Conservation (phyloP, 2,888 invertebrate genomes). For the Penaeus monodon region DNA sequence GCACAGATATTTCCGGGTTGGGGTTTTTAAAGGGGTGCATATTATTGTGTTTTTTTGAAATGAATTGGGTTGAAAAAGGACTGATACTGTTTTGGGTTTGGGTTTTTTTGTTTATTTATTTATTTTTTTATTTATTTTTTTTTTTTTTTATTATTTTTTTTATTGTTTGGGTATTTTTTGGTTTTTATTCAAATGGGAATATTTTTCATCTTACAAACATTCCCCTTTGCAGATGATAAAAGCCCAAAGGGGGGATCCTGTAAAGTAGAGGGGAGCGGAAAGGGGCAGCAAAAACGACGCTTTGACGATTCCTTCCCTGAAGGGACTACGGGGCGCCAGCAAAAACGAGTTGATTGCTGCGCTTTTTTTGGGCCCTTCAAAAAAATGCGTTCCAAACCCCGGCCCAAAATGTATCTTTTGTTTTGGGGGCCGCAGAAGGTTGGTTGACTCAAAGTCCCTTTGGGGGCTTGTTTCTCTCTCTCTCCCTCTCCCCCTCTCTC, state of each 20-base stretch:
- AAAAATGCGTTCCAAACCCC: slow-evolving; percentile 33
- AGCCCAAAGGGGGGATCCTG: slow-evolving; percentile 47
- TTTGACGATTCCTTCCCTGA: slow-evolving; percentile 42
- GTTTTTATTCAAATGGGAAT: not conserved
- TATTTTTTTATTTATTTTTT: not conserved
- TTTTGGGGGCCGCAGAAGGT: slow-evolving; percentile 54
- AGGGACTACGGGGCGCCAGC: slow-evolving; percentile 36
- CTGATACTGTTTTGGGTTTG: too few species aligned
- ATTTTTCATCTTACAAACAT: too few species aligned
- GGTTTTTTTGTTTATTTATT: not conserved
- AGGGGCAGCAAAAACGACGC: slow-evolving; percentile 22
- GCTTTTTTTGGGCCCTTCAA: slow-evolving; percentile 45
- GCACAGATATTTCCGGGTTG: too few species aligned
- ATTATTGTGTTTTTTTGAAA: too few species aligned
- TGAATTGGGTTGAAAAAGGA: too few species aligned
- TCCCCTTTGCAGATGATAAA: slow-evolving; percentile 40
- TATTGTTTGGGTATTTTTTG: too few species aligned
- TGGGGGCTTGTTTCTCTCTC: not conserved
- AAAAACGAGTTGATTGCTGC: slow-evolving; percentile 49
- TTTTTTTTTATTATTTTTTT: not conserved
- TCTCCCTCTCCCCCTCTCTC: too few species aligned
- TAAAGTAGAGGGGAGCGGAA: slow-evolving; percentile 33
- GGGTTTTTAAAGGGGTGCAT: too few species aligned
- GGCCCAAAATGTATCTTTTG: slow-evolving; percentile 52
- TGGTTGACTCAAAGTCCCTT: not conserved